Evolutionary conservation across 2,113 vertebrate genomes (phyloP).

Genomic region (Engraulis encrasicolus): DNA sequence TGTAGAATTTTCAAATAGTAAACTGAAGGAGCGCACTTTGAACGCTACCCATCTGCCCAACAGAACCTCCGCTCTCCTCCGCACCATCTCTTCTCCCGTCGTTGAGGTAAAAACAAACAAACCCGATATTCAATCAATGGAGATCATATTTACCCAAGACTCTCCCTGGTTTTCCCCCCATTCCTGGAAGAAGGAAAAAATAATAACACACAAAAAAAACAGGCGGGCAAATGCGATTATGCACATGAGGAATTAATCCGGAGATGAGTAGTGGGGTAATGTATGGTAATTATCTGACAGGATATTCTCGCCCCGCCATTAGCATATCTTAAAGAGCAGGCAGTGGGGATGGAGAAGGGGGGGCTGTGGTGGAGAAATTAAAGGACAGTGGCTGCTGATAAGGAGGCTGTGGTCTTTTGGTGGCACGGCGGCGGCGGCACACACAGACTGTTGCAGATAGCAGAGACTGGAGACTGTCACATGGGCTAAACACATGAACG

Average conservation of each 20-base stretch:
- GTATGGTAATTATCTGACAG: conserved; percentile 97
- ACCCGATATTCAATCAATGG: conserved; percentile 89
- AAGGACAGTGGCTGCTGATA: conserved; percentile 73
- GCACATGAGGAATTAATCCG: conserved; percentile 97
- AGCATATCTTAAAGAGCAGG: conserved; percentile 96
- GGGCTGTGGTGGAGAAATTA: conserved; percentile 68
- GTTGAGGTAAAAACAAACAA: conserved; percentile 82
- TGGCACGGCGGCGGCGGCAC: no score
- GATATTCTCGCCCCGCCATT: conserved; percentile 93
- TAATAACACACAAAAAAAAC: conserved; percentile 23
- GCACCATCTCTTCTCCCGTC: conserved; percentile 60
- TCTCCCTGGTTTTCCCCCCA: conserved; percentile 82
- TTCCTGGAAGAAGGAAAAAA: conserved; percentile 79
- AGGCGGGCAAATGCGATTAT: conserved; percentile 96
- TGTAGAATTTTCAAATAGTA: no score
- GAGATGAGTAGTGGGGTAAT: conserved; percentile 92
- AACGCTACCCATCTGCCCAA: not conserved
- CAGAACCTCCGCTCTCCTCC: conserved; percentile 38
- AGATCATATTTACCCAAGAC: conserved; percentile 92
- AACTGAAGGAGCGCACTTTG: no score
- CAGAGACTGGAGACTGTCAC: conserved; percentile 51
- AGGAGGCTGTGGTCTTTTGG: conserved; percentile 61
- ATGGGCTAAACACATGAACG: not conserved
- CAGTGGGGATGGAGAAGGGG: conserved; percentile 81
- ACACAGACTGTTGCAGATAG: conserved; percentile 67